A percentile compares a stretch with the other conserved stretches of the same genome.
phyloP scores from a whole-genome alignment of 2,113 vertebrate species.

The Phyllopteryx taeniolatus region DNA sequence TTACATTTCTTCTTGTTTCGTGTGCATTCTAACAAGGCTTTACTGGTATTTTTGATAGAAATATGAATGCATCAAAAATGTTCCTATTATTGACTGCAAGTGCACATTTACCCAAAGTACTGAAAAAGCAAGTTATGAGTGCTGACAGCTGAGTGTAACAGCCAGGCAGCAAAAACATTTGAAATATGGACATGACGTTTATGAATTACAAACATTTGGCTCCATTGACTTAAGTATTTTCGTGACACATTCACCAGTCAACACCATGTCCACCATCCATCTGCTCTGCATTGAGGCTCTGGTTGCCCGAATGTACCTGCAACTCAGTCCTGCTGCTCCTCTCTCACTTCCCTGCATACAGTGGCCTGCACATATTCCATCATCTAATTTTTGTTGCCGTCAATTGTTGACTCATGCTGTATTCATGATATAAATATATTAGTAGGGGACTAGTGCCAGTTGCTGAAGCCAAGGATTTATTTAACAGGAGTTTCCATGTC shows the following conservation, averaged over 20 bases:
- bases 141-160: neutral
- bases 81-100: neutral
- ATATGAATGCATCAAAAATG: neutral
- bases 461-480: neutral
- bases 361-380: slow-evolving; percentile 14
- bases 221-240: slow-evolving; percentile 34
- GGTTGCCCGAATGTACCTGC: slow-evolving; percentile 18
- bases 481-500: neutral
- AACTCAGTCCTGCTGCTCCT: slow-evolving; percentile 29
- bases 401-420: neutral
- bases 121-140: neutral
- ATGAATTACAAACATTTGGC: slow-evolving; percentile 26
- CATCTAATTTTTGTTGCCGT: slow-evolving; percentile 3
- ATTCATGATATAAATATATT: slow-evolving; percentile 15
- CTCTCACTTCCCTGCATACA: slow-evolving; percentile 1
- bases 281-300: slow-evolving; percentile 37
- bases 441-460: neutral
- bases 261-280: slow-evolving; percentile 54
- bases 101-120: neutral
- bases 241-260: slow-evolving; percentile 47
- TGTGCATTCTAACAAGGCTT: neutral
- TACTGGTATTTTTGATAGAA: neutral
- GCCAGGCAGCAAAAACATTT: slow-evolving; percentile 16
- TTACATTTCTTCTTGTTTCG: neutral
- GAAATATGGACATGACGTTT: slow-evolving; percentile 24